Conservation (phyloP, 1,140 invertebrate genomes). For the Andricus grossulariae region DNA sequence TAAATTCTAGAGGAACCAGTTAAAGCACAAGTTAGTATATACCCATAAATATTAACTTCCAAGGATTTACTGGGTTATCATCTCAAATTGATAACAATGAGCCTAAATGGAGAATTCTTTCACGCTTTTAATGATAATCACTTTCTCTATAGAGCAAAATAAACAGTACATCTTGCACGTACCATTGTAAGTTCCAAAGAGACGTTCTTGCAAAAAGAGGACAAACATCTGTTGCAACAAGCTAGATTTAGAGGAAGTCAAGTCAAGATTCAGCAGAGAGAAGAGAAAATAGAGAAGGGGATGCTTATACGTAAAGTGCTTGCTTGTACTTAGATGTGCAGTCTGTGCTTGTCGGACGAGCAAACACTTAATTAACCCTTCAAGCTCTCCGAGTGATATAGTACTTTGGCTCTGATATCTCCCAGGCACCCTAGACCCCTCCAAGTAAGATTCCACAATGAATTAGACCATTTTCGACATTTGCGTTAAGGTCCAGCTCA, state of each 20-base stretch:
- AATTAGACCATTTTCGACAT: neutral
- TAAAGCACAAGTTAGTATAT: too few species aligned
- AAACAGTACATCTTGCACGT: neutral
- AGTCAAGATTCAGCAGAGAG: constrained; percentile 6
- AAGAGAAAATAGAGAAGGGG: neutral
- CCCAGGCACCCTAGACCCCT: constrained; percentile 37
- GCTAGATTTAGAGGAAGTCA: neutral
- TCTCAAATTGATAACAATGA: too few species aligned
- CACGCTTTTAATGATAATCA: neutral
- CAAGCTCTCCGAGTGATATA: constrained; percentile 54
- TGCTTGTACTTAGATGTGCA: constrained; percentile 52
- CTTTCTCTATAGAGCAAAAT: neutral
- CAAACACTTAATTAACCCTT: constrained; percentile 68
- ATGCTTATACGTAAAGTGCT: neutral
- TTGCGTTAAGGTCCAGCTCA: neutral
- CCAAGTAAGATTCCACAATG: neutral
- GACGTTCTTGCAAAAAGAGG: neutral
- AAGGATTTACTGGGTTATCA: too few species aligned
- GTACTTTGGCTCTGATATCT: constrained; percentile 44
- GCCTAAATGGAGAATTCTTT: neutral
- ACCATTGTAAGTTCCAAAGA: neutral
- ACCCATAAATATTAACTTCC: too few species aligned
- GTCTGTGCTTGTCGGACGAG: constrained; percentile 53
- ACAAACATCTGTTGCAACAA: neutral
- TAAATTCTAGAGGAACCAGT: too few species aligned